Evolutionary conservation across 1,140 invertebrate species (phyloP), one percentile per base, ranked within the genome.

Genomic region (Charaxes varanes): DNA sequence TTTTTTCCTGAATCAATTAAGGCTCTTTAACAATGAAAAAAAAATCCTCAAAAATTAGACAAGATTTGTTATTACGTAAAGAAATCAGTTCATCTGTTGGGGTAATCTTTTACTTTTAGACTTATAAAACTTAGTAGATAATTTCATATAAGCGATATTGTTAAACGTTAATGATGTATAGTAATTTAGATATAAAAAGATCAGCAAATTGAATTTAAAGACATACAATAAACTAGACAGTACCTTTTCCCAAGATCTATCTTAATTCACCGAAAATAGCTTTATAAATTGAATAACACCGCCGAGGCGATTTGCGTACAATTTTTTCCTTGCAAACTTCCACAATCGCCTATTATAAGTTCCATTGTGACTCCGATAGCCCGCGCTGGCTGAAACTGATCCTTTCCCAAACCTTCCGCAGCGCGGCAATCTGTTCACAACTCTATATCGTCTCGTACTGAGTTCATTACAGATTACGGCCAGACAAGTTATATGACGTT

Each of bases 291-390:
- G 18, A 37, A 37, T 37, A 37, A 18, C 26, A 14, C 16, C 24
- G 10, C 26, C 5, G 13, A 21, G 37, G 37, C 26, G 32, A 52
- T 50, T 56, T 35, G 42, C 41, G 35, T 50, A 35, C 46, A 53
- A 32, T 53, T 65, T 65, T 64, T 64, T 62, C 53, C 50, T 60
- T 54, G 49, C 63, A 64, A 69, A 67, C 61, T 70, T 73, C 62
- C 62, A 53, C 65, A 58, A 74, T 77, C 66, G 62, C 61, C 71
- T 76, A 71, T 70, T 71, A 72, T 69, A 76, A 76, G 62, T 67
- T 59, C 67, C 61, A 76, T 80, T 80, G 69, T 81, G 48, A 38
- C 41, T 44, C 45, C 57, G 71, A 77, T 76, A 67, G 77, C 65
- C 66, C 44, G 45, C 46, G 58, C 56, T 53, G 59, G 54, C 56